These are phyloP conservation scores for Lepus americanus DNA, from an alignment of 2,113 vertebrate species.

Conservation along the genomic window DNA sequence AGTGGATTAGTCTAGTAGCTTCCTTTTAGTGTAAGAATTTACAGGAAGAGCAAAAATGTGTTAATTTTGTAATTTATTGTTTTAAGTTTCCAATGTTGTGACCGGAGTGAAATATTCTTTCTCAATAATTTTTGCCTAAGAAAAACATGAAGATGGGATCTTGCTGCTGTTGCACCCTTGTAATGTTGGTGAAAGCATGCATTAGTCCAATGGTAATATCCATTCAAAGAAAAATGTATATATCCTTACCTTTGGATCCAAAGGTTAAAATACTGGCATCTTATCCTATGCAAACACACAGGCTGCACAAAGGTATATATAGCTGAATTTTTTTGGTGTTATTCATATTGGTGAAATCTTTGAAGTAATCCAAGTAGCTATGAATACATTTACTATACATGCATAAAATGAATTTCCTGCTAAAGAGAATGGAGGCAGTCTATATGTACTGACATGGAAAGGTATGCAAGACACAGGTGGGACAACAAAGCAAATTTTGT, in stretches of 20 bases:
- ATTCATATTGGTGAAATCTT: conserved; percentile 55
- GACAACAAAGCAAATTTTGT: conserved; percentile 24
- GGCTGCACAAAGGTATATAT: conserved; percentile 18
- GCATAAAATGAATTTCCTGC: conserved; percentile 41
- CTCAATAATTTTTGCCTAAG: conserved; percentile 62
- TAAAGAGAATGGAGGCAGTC: conserved; percentile 27
- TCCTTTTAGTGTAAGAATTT: conserved; percentile 60
- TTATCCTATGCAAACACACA: conserved; percentile 54
- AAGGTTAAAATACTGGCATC: conserved; percentile 34
- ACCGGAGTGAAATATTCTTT: conserved; percentile 53
- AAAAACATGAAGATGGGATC: conserved; percentile 19
- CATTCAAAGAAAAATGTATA: conserved; percentile 26
- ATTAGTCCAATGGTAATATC: neutral
- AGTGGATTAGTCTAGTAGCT: conserved; percentile 27
- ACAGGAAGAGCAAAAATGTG: conserved; percentile 47
- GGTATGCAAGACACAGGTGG: neutral
- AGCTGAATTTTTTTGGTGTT: conserved; percentile 6
- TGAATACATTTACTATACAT: neutral
- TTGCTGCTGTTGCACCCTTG: neutral
- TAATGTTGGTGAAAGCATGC: neutral
- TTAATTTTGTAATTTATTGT: conserved; percentile 61
- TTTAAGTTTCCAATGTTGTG: conserved; percentile 63
- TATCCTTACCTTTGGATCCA: conserved; percentile 44
- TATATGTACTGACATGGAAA: conserved; percentile 11
- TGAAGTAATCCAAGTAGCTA: conserved; percentile 47